phyloP scores from a whole-genome alignment of 2,797 vertebrate genomes.

The Halcyon chelicuti region DNA sequence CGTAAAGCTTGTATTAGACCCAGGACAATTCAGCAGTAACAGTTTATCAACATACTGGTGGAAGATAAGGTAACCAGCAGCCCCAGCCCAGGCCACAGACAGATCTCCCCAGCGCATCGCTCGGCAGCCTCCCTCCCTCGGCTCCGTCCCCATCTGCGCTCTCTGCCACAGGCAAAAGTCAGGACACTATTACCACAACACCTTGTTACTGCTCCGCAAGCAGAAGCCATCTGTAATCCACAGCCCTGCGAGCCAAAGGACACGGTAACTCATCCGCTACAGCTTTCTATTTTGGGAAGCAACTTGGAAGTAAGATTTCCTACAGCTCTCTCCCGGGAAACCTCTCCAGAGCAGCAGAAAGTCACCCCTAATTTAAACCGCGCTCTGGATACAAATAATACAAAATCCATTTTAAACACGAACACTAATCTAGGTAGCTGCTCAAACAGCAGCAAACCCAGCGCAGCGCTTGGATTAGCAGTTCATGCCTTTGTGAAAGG shows the following conservation, averaged over 20 bases:
- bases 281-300: neutral
- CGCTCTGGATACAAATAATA: neutral
- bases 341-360: neutral
- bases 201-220: neutral
- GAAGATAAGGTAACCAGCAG: slow-evolving; percentile 81
- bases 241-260: neutral
- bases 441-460: slow-evolving; percentile 33
- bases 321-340: neutral
- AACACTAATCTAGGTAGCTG: slow-evolving; percentile 52
- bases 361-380: neutral
- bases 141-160: neutral
- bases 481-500: slow-evolving; percentile 44
- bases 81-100: neutral
- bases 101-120: neutral
- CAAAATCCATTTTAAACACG: slow-evolving; percentile 44
- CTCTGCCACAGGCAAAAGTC: neutral
- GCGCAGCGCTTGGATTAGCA: slow-evolving; percentile 53
- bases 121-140: neutral
- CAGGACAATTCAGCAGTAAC: slow-evolving; percentile 89
- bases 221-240: neutral
- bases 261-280: neutral
- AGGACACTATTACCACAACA: neutral
- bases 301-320: neutral
- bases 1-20: slow-evolving; percentile 82
- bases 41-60: slow-evolving; percentile 83